Evolutionary conservation across 2,113 vertebrate species (phyloP), one percentile per base, ranked within the genome.

Genomic region (Rhynchomys soricoides): DNA sequence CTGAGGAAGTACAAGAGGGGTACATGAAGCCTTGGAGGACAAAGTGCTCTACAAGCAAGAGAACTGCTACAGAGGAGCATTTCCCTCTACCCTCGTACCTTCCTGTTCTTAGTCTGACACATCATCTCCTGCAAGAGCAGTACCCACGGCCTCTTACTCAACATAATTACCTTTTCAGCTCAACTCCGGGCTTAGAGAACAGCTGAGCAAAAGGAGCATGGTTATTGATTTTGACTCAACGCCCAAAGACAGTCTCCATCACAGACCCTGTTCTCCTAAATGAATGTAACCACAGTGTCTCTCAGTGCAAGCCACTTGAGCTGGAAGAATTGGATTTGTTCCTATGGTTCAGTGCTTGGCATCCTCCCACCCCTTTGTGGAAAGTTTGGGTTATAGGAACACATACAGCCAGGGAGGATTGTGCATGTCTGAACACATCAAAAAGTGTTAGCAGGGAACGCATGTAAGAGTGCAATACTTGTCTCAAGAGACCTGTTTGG

Each of bases 41-140:
- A 96, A 97, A 97, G 96, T 64, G 21, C 97, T 98, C 96, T 96
- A 96, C 91, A 97, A 86, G 73, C 95, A 66, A 92, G 97, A 97
- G 89, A 94, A 97, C 96, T 94, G 96, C 95, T 92, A 29, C 93
- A 83, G 70, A 93, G 94, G 86, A 96, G 89, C 93, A 86, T 94
- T 94, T 71, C 43, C 92, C 90, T 85, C 92, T 92, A 50, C 29
- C 82, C 75, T 96, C 66, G 12, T 86, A 66, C 88, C 88, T 92
- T 95, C 96, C 96, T 96, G 95, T 97, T 98, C 97, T 96, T 95
- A 96, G 96, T 95, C 48, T 97, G 97, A 98, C 94, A 95, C 93
- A 91, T 95, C 95, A 93, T 96, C 94, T 97, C 95, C 90, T 68
- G 91, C 45, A 92, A 93, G 96, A 96, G 95, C 94, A 89, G 95